Evolutionary conservation across 2,113 vertebrate genomes (phyloP).

Genomic region (Hassar affinis): DNA sequence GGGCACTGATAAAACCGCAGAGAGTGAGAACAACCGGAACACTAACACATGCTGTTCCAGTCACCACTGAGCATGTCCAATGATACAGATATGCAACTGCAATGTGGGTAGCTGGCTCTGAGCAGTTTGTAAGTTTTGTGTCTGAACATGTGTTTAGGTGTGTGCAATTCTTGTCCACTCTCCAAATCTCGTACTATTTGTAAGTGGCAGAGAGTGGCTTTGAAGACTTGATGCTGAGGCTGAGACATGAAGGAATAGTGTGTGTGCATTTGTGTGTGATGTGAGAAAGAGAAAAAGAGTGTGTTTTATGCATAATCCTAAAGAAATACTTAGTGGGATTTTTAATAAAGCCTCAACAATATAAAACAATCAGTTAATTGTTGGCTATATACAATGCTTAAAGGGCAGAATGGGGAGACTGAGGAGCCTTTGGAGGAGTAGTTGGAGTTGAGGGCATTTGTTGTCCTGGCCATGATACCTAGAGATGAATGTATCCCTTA

Average conservation of each 20-base stretch:
- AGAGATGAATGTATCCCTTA: not conserved
- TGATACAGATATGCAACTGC: constrained; percentile 59
- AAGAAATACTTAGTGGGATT: not conserved
- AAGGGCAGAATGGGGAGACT: not conserved
- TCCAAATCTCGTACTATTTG: constrained; percentile 36
- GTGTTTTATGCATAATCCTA: constrained; percentile 4
- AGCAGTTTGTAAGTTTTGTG: constrained; percentile 40
- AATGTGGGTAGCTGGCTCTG: constrained; percentile 58
- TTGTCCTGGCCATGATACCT: not conserved
- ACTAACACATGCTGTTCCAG: constrained; percentile 51
- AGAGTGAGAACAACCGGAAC: constrained; percentile 59
- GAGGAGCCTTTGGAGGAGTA: not conserved
- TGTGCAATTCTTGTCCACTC: constrained; percentile 28
- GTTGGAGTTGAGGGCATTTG: not conserved
- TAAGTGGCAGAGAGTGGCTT: constrained; percentile 14
- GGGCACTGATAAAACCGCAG: constrained; percentile 59
- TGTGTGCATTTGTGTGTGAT: constrained; percentile 19
- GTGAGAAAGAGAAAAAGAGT: not conserved
- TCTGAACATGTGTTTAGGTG: not conserved
- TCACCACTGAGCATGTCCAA: constrained; percentile 56
- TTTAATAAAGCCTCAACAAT: not conserved
- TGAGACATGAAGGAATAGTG: constrained; percentile 5
- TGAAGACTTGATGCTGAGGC: constrained; percentile 16
- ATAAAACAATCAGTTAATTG: not conserved
- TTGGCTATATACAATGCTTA: not conserved